phyloP scores from a whole-genome alignment of 2,797 vertebrate species.

The Pteropus rufus region DNA sequence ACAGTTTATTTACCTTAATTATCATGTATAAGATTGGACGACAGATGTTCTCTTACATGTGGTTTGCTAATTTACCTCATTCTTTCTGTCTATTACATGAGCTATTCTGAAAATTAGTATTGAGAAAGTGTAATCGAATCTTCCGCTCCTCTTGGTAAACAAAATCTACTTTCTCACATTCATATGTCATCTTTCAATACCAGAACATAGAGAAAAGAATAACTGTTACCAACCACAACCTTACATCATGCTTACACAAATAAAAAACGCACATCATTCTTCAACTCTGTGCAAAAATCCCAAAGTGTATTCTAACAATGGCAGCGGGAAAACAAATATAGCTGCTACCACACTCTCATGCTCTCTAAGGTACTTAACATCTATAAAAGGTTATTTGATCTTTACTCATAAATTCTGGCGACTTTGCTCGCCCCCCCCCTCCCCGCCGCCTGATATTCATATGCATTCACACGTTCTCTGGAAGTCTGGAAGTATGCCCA shows the following conservation, averaged over 20 bases:
- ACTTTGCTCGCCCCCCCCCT: neutral
- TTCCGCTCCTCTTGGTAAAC: conserved; percentile 50
- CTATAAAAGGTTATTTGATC: conserved; percentile 27
- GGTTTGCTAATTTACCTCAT: conserved; percentile 64
- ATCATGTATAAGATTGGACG: conserved; percentile 2
- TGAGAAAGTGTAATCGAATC: conserved; percentile 42
- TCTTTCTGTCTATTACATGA: conserved; percentile 50
- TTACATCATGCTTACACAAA: neutral
- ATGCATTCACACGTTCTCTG: neutral
- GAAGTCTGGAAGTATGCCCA: conserved; percentile 23
- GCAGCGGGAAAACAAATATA: conserved; percentile 34
- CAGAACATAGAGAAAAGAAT: conserved; percentile 50
- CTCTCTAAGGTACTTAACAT: conserved; percentile 31
- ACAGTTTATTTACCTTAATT: conserved; percentile 64
- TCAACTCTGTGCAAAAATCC: conserved; percentile 26
- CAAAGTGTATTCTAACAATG: neutral
- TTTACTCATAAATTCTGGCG: conserved; percentile 28
- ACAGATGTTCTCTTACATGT: conserved; percentile 59
- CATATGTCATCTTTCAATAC: conserved; percentile 48
- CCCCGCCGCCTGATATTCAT: neutral
- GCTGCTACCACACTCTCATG: neutral
- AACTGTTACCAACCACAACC: neutral
- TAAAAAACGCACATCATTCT: conserved; percentile 35
- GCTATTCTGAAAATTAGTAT: conserved; percentile 61
- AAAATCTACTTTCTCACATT: conserved; percentile 49